Evolutionary conservation across 2,888 invertebrate genomes (phyloP), one percentile per base, ranked within the genome.

Genomic region (Podotricha telesiphe): DNA sequence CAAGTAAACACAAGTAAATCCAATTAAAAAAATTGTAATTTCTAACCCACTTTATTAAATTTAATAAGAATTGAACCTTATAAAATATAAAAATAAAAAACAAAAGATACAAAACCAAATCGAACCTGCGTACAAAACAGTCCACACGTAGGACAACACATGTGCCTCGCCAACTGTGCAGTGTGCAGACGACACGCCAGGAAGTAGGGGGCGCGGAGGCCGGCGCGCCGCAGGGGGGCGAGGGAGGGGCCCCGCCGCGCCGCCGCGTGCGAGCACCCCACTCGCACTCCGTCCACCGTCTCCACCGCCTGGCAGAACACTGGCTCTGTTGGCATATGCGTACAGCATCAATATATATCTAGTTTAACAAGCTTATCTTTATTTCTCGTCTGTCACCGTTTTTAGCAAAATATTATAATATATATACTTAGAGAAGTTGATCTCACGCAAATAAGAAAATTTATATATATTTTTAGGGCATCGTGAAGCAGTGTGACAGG

Each of bases 111-210:
- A n/a, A n/a, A n/a, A n/a, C n/a, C n/a, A n/a, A 37, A 37, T 19
- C 58, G 34, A 10, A 58, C 40, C 58, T 40, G 58, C 11, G 97
- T 96, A 83, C 98, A 98, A 86, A 97, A 98, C 64, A 97, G 90
- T 7, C 98, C 90, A 87, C 98, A 98, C 0, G 96, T 95, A 0
- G 98, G 96, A 82, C 98, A 98, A 85, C 98, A 98, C 86, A 98
- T 97, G 86, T 98, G 98, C 47, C 94, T 88, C 15, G 94, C 88
- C 70, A 98, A 89, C 70, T 97, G 94, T 77, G 95, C 95, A 70
- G 95, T 94, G 86, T 98, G 98, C 78, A 95, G 94, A 61, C 94
- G 94, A 84, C 98, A 98, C 28, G 97, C 93, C 19, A 97, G 94
- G 83, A 96, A 94, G 86, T 96, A 98, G 11, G 97, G 97, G 63